Conservation (phyloP, 2,888 invertebrate genomes). For the Antheraea yamamai region DNA sequence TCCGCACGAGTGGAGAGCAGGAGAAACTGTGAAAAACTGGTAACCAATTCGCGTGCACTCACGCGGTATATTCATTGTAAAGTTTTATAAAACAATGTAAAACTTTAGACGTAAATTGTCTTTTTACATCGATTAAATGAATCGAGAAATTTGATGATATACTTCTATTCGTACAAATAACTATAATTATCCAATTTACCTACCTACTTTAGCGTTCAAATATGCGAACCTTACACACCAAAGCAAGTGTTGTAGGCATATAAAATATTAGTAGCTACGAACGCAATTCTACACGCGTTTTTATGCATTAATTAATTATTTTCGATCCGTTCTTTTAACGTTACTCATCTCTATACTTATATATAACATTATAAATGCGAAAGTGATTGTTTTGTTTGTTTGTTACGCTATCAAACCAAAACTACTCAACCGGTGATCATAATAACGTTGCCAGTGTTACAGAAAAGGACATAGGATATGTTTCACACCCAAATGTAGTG, state of each 20-base stretch:
- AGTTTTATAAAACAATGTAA: not conserved
- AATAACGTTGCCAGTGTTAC: no score
- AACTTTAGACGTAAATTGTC: not conserved
- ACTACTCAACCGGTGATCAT: no score
- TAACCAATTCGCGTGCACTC: not conserved
- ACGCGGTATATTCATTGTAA: not conserved
- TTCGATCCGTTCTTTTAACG: no score
- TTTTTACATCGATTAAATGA: not conserved
- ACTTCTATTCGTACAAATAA: not conserved
- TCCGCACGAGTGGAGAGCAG: not conserved
- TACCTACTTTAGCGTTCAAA: not conserved
- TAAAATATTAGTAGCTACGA: not conserved
- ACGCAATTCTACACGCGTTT: no score
- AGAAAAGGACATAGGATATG: no score
- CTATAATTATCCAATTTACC: not conserved
- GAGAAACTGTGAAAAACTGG: not conserved
- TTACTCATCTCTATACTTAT: no score
- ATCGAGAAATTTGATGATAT: not conserved
- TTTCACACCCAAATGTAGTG: no score
- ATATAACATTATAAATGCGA: no score
- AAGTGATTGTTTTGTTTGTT: no score
- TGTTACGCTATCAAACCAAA: no score
- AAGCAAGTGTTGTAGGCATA: not conserved
- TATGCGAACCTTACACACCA: not conserved
- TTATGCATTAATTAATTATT: no score